Base-by-base conservation (phyloP, 1,140 invertebrate genomes). In the Bombus ignitus region DNA sequence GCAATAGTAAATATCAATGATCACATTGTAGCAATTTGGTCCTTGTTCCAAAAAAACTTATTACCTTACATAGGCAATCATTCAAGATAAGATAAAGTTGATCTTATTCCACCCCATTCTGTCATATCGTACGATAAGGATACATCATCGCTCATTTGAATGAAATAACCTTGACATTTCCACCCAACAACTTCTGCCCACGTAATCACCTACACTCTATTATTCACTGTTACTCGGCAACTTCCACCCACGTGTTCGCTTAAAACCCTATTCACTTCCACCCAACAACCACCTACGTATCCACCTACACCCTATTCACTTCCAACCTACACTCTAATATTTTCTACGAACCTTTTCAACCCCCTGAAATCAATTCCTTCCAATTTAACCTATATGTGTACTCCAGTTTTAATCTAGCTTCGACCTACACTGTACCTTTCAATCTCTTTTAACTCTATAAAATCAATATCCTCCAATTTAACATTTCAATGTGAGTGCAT, bases 111-210 rank as follows among this genome's bases (percentile, higher is more conserved):
- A 13, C 37, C 25, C 5, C 39, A 42, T 22, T 32, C 15, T 47
- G n/a, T 73, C 22, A 22, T 32, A 22, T 18, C 42, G 1, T 18
- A 44, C 28, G 59, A 62, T 62, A 73, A n/a, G n/a, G 18, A 9
- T 0, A 18, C 39, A 47, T 32, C 25, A 44, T 73, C 18, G 13
- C 18, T 4, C 72, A 10, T 73, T 18, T 47, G n/a, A 73, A 47
- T 42, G 32, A 47, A n/a, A n/a, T 32, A 47, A 47, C 72, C 72
- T 47, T 73, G 72, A 44, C 72, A 73, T 73, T 73, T 73, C 42
- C 42, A 32, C 42, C 15, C n/a, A 10, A 9, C 28, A 28, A 22
- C 42, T 37, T 42, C 70, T 32, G 9, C 72, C 72, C 13, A 73
- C 39, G 42, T 15, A 47, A 3, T 73, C 72, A 73, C 42, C 18